Evolutionary conservation across 2,113 vertebrate species (phyloP), one percentile per base, ranked within the genome.

Genomic region (Tympanuchus pallidicinctus): DNA sequence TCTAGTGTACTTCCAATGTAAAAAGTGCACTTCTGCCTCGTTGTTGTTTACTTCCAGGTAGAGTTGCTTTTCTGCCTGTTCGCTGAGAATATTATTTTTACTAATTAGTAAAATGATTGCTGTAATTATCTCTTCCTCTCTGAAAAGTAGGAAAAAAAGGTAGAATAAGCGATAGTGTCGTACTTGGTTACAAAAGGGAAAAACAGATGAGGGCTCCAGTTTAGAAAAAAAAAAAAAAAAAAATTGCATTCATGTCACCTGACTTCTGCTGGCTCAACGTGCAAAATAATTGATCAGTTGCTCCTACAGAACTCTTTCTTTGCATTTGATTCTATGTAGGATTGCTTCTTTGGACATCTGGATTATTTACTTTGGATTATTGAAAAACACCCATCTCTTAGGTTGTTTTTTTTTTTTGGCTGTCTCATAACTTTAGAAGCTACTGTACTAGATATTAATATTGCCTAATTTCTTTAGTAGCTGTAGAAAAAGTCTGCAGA

Each of bases 31-130:
- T 8, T 59, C 65, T 86, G 6, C 24, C 20, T 43, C 67, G 36
- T 65, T 72, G 82, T 71, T 36, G 21, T 10, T 38, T 77, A 27
- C 7, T 80, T 77, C 17, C 63, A 66, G 3, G 5, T 57, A 21
- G 71, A 64, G 13, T 24, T 66, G 15, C 5, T 82, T 72, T 88
- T 82, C 15, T 72, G 1, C 45, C 13, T 72, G 16, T n/a, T 52
- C 8, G 74, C 83, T 63, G 18, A 60, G 36, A 71, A n/a, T 52
- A 38, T 2, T 0, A 11, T 67, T 89, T 92, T 4, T 1, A 48
- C 4, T 14, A 25, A 0, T 54, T 60, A 54, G 7, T 81, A 7
- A 4, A 27, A 2, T 42, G 2, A 12, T 21, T 67, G 16, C 22
- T 47, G 28, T 70, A 17, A 25, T 86, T 88, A 45, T 80, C 28